Base-by-base conservation (phyloP, 2,888 invertebrate genomes). In the Cerastis rubricosa region DNA sequence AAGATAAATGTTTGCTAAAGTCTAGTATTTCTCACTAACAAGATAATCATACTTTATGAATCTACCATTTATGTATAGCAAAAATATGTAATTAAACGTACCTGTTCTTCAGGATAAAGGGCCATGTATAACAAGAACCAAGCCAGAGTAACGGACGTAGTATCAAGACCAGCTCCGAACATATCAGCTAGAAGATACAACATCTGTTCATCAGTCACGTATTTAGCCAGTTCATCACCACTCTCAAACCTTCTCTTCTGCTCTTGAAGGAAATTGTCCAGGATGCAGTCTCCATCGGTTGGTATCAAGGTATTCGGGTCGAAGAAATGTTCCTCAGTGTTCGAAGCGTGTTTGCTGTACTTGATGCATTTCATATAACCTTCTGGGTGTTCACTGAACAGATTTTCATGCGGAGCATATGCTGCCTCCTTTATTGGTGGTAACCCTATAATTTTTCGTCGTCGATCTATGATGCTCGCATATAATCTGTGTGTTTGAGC, bases 131-230 rank as follows among this genome's bases (percentile, higher is more conserved):
- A 95, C 25, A 99, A 93, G 89, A 98, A 98, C 99, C 99, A 99
- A 49, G 98, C 97, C 49, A 99, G 90, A 0, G 98, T 98, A 0
- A 98, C 97, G 75, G 98, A 94, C 0, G 98, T 98, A 0, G 99
- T 99, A 89, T 99, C 99, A 71, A 98, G 97, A 8, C 98, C 98
- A 22, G 99, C 99, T 0, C 99, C 98, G 90, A 98, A 98, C 90
- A 99, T 96, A 93, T 99, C 99, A 6, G 98, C 98, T 79, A 99
- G 91, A 47, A 99, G 95, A 92, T 98, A 98, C 86, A 97, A 94
- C 90, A 98, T 95, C 91, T 99, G 99, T 73, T 97, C 97, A 85
- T 97, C 97, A 25, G 96, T 97, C 90, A 98, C 98, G 86, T 97
- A 97, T 71, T 92, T 91, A n/a, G 95, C 93, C 8, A 92, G 91